A percentile compares a stretch with the other conserved stretches of the same genome.
These are phyloP conservation scores for Platypus cylindrus DNA, from an alignment of 2,888 invertebrate species.

Conservation along the genomic window DNA sequence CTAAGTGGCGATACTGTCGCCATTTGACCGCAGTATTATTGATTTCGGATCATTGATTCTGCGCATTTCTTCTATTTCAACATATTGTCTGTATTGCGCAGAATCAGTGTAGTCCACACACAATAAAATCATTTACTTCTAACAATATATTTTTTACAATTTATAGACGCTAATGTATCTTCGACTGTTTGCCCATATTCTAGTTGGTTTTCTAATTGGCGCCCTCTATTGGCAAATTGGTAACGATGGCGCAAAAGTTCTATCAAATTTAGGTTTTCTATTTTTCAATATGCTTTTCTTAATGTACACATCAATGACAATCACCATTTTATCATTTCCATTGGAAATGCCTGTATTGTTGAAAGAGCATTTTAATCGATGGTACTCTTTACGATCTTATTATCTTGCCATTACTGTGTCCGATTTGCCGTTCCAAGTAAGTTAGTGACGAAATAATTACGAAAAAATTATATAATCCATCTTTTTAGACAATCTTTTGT, in stretches of 20 bases:
- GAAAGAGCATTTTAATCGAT: slow-evolving; percentile 91
- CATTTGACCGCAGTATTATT: no score
- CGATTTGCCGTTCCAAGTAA: slow-evolving; percentile 95
- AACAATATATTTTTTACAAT: slow-evolving; percentile 14
- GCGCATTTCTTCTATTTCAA: no score
- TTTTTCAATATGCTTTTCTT: slow-evolving; percentile 98
- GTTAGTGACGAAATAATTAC: slow-evolving; percentile 7
- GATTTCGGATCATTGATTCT: no score
- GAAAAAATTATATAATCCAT: neutral
- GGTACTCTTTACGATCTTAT: slow-evolving; percentile 91
- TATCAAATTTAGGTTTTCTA: slow-evolving; percentile 90
- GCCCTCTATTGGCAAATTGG: slow-evolving; percentile 92
- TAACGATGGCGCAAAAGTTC: slow-evolving; percentile 89
- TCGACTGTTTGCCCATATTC: slow-evolving; percentile 82
- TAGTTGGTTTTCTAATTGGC: slow-evolving; percentile 89
- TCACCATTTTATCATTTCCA: slow-evolving; percentile 94
- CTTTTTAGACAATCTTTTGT: slow-evolving; percentile 82
- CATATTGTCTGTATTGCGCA: no score
- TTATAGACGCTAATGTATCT: slow-evolving; percentile 87
- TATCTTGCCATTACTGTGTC: slow-evolving; percentile 92
- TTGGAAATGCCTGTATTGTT: slow-evolving; percentile 90
- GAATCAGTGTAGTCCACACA: no score
- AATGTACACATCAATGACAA: slow-evolving; percentile 99
- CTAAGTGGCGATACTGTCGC: no score
- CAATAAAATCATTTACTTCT: no score